These are phyloP conservation scores for Campopleginae sp. DNA, from an alignment of 2,888 invertebrate genomes.

Conservation along the genomic window DNA sequence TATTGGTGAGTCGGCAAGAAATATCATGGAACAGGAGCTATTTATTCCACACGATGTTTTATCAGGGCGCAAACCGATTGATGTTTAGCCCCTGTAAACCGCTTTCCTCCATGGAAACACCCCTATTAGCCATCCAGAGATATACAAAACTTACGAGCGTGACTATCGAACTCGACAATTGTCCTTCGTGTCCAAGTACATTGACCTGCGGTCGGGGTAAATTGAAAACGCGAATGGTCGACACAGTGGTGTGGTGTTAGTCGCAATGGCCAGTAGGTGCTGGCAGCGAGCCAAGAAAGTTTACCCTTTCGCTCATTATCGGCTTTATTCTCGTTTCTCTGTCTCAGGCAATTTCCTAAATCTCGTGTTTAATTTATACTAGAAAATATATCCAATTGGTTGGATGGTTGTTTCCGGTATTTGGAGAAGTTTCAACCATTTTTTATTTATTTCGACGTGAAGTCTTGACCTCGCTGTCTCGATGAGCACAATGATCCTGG, in stretches of 20 bases:
- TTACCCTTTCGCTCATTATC: slow-evolving; percentile 45
- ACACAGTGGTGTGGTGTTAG: slow-evolving; percentile 24
- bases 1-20: not conserved
- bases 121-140: not conserved
- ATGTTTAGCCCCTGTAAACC: not conserved
- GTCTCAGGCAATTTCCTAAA: slow-evolving; percentile 14
- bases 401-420: slow-evolving; percentile 16
- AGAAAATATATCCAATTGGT: slow-evolving; percentile 31
- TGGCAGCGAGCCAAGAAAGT: slow-evolving; percentile 55
- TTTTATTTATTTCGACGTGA: not conserved
- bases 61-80: not conserved
- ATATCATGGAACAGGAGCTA: not conserved
- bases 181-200: slow-evolving; percentile 26
- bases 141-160: slow-evolving; percentile 1
- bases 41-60: not conserved
- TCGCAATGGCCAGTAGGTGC: slow-evolving; percentile 11
- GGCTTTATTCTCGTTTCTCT: slow-evolving; percentile 25
- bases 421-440: not conserved
- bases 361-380: slow-evolving; percentile 34
- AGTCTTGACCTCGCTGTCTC: not conserved
- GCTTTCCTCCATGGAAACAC: not conserved
- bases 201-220: slow-evolving; percentile 10
- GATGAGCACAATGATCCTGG: not conserved
- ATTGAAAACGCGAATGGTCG: slow-evolving; percentile 12
- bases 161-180: slow-evolving; percentile 41